Percentiles rank a stretch among this genome's conserved stretches.
Evolutionary conservation across 2,888 invertebrate species (phyloP).

Genomic region (Andrena hattorfiana): DNA sequence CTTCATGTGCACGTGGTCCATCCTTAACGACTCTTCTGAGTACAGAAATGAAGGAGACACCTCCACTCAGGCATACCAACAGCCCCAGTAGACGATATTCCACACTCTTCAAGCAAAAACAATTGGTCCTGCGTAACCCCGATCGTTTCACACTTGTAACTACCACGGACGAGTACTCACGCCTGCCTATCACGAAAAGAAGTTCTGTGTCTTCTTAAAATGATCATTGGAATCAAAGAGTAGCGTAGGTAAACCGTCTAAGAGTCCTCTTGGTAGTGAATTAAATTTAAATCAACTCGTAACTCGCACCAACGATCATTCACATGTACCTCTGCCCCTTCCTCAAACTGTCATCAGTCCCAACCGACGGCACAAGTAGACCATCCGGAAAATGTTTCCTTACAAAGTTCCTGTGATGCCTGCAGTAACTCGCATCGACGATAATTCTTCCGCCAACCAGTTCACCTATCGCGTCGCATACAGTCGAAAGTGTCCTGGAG

Average conservation of each 20-base stretch:
- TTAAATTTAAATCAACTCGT: not conserved
- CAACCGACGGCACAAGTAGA: not conserved
- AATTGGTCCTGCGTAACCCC: not conserved
- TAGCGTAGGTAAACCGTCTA: not conserved
- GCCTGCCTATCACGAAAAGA: no score
- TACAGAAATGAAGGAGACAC: not conserved
- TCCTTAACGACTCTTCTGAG: slow-evolving; percentile 36
- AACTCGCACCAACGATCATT: not conserved
- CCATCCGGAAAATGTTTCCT: not conserved
- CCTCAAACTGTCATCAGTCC: not conserved
- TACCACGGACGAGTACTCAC: not conserved
- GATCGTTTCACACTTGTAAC: not conserved
- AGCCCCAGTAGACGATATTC: not conserved
- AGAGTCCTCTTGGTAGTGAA: not conserved
- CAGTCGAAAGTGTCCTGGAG: slow-evolving; percentile 37
- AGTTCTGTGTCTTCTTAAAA: not conserved
- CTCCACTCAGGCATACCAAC: slow-evolving; percentile 25
- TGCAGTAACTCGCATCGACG: not conserved
- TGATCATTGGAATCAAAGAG: not conserved
- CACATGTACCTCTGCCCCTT: not conserved
- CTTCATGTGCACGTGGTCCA: slow-evolving; percentile 81
- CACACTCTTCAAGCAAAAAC: not conserved
- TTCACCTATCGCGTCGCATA: slow-evolving; percentile 13
- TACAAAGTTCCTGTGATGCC: not conserved
- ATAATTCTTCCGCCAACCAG: slow-evolving; percentile 15